Evolutionary conservation across 2,113 vertebrate genomes (phyloP), one percentile per base, ranked within the genome.

Genomic region (Notothenia coriiceps): DNA sequence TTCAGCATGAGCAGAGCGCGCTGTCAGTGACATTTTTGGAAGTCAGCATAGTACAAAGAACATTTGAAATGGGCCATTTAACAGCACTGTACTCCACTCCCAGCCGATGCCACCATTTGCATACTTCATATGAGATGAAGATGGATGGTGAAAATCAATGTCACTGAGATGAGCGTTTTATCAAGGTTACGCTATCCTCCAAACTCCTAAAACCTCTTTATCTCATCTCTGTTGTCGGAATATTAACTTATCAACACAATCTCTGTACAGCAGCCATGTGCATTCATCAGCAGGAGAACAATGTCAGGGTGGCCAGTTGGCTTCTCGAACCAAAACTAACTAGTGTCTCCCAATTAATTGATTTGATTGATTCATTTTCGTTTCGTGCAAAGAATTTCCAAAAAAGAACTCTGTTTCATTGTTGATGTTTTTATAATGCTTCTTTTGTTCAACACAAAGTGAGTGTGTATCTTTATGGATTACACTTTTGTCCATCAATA

Each of bases 121-220:
- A 97, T 96, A 96, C 96, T 95, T 96, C 95, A 93, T 95, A 97
- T 96, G 94, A 95, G 96, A 96, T 96, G 96, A 97, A 97, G 96
- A 97, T 96, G 94, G 97, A 97, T 97, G 95, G 93, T 85, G 92
- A 94, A 94, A 95, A 96, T 96, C 96, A 95, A 92, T 94, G 95
- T 96, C 94, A 94, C 91, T 94, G 95, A 96, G 96, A 97, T 94
- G 95, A 95, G 95, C 94, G 88, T 95, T 97, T 97, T 96, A 97
- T 98, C 96, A 97, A 97, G 96, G 96, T 97, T 96, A 96, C 94
- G 91, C 95, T 93, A 96, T 94, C 95, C 96, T 94, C 93, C 70
- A 94, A 67, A 91, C 93, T 95, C 94, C 90, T 88, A 93, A 95
- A 93, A 94, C 93, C 92, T 93, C 96, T 96, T 96, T 96, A 95